Base-by-base conservation (phyloP, 2,113 vertebrate species). In the Cyrtonyx montezumae region DNA sequence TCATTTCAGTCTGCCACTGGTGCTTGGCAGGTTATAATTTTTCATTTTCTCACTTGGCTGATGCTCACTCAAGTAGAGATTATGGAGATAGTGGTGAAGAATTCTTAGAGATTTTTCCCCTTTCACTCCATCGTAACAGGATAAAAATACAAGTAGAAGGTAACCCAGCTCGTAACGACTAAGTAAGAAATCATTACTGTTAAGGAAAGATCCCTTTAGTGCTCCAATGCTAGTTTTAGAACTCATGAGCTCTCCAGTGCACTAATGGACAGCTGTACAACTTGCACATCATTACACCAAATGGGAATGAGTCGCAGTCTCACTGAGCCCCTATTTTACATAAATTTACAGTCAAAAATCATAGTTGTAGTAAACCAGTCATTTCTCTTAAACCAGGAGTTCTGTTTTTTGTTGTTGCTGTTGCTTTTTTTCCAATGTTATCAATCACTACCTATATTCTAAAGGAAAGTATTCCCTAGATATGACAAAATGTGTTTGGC, bases 11-110 rank as follows among this genome's bases (percentile, higher is more conserved):
- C 95, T 97, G 97, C 98, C 98, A 99, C 95, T 97, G 98, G 98
- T 98, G 98, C 98, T 98, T 98, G 98, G 98, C 98, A 98, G 98
- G 98, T 98, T 98, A 97, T 98, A 98, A 98, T 98, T 99, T 98
- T 98, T 97, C 97, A 97, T 98, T 98, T 98, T 98, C 94, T 97
- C 98, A 98, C 97, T 97, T 97, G 97, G 97, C 92, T 98, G 97
- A 97, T 96, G 91, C 97, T 97, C 97, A 97, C 97, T 98, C 96
- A 98, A 97, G 98, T 97, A 98, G 91, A 98, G 97, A 98, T 99
- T 98, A 98, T 98, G 97, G 96, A 98, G 97, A 98, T 95, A 97
- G 94, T 88, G 94, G 91, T 94, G 77, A 91, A 82, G 95, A 97
- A 97, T 97, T 97, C 98, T 97, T 97, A 94, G 76, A 90, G 65